These are phyloP conservation scores for Cybosia mesomella DNA, from an alignment of 2,888 invertebrate species.

Conservation along the genomic window DNA sequence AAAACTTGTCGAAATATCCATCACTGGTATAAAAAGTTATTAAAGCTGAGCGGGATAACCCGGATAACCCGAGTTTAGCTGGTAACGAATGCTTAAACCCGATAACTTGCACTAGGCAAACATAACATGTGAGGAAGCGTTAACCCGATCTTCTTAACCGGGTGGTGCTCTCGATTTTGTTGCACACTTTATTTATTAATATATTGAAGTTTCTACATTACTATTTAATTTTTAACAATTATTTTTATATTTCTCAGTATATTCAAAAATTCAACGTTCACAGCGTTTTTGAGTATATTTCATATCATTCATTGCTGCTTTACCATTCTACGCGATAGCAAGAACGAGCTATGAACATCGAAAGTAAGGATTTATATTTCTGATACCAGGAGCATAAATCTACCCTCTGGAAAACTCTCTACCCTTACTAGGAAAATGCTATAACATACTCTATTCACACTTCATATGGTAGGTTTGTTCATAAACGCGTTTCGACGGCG, in stretches of 20 bases:
- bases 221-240: too few relatives aligned
- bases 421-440: slow-evolving; percentile 8
- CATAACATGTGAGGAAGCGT: slow-evolving; percentile 61
- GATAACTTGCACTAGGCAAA: slow-evolving; percentile 74
- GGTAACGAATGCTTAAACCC: slow-evolving; percentile 81
- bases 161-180: background rate
- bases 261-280: too few relatives aligned
- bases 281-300: background rate
- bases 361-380: background rate
- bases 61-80: slow-evolving; percentile 76
- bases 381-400: slow-evolving; percentile 37
- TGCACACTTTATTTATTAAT: too few relatives aligned
- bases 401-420: slow-evolving; percentile 31
- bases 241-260: too few relatives aligned
- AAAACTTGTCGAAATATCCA: too few relatives aligned
- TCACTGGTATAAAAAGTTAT: too few relatives aligned
- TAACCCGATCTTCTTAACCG: slow-evolving; percentile 65
- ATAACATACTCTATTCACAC: slow-evolving; percentile 22
- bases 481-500: slow-evolving; percentile 38
- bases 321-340: background rate
- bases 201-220: too few relatives aligned
- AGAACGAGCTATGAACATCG: slow-evolving; percentile 29
- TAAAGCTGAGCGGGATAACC: slow-evolving; percentile 36
- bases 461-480: slow-evolving; percentile 30
- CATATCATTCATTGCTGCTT: slow-evolving; percentile 26